phyloP scores from a whole-genome alignment of 2,888 invertebrate species.

The Leptinotarsa juncta region DNA sequence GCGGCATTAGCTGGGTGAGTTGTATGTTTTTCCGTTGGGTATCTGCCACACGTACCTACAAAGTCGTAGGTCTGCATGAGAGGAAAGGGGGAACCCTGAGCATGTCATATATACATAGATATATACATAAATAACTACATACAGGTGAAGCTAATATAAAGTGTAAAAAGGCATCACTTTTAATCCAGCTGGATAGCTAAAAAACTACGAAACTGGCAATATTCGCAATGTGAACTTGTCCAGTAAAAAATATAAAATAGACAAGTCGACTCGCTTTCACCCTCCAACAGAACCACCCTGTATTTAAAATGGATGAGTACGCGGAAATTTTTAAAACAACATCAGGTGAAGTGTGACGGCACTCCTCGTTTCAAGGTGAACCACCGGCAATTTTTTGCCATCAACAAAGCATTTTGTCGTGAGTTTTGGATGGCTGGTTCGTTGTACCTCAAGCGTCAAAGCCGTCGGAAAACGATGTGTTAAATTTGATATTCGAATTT shows the following conservation, averaged over 20 bases:
- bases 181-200: too few species aligned
- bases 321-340: conserved; percentile 25
- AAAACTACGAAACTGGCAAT: too few species aligned
- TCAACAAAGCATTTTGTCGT: conserved; percentile 8
- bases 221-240: too few species aligned
- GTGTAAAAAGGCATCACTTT: too few species aligned
- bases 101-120: too few species aligned
- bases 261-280: background rate
- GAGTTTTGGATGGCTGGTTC: conserved; percentile 16
- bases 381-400: conserved; percentile 19
- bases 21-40: too few species aligned
- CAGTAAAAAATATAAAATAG: background rate
- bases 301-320: conserved; percentile 1
- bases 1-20: too few species aligned
- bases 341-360: conserved; percentile 32
- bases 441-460: background rate
- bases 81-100: too few species aligned
- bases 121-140: too few species aligned
- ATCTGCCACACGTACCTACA: too few species aligned
- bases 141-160: too few species aligned
- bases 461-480: background rate
- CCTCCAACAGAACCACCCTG: background rate
- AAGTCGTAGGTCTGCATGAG: too few species aligned
- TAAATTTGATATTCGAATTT: background rate
- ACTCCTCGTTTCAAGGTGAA: conserved; percentile 37